Evolutionary conservation across 2,888 invertebrate species (phyloP).

Genomic region (Chymomyza amoena): DNA sequence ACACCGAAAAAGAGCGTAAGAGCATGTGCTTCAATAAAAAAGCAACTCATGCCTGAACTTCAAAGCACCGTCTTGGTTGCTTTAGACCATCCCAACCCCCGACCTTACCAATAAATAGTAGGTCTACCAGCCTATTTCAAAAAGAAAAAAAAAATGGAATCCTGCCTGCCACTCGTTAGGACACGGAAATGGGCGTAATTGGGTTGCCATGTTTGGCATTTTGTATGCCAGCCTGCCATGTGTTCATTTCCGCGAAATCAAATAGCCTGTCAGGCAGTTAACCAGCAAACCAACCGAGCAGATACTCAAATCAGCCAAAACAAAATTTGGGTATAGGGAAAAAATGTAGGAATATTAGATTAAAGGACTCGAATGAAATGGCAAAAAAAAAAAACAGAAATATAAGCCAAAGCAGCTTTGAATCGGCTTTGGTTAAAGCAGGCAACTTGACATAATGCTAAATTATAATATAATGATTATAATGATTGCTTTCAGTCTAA

Average conservation of each 20-base stretch:
- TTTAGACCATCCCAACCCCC: neutral
- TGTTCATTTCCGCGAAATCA: slow-evolving; percentile 60
- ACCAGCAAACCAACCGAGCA: slow-evolving; percentile 51
- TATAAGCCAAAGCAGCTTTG: neutral
- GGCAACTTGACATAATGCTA: neutral
- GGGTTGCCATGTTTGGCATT: slow-evolving; percentile 66
- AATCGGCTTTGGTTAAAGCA: neutral
- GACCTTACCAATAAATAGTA: neutral
- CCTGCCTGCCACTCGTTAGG: slow-evolving; percentile 10
- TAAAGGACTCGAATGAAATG: neutral
- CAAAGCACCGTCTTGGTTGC: neutral
- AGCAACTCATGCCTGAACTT: neutral
- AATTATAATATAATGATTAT: too few relatives aligned
- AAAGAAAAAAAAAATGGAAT: neutral
- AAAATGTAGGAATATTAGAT: neutral
- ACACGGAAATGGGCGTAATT: slow-evolving; percentile 67
- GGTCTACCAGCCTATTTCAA: neutral
- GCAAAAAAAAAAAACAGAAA: too few relatives aligned
- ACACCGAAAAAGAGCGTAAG: neutral
- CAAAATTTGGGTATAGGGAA: neutral
- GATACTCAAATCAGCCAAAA: slow-evolving; percentile 2
- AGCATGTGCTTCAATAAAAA: neutral
- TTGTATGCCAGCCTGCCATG: slow-evolving; percentile 58
- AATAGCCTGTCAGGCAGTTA: slow-evolving; percentile 9
- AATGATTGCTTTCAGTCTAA: too few relatives aligned